These are phyloP conservation scores for Habrosyne pyritoides DNA, from an alignment of 2,888 invertebrate genomes.

Conservation along the genomic window DNA sequence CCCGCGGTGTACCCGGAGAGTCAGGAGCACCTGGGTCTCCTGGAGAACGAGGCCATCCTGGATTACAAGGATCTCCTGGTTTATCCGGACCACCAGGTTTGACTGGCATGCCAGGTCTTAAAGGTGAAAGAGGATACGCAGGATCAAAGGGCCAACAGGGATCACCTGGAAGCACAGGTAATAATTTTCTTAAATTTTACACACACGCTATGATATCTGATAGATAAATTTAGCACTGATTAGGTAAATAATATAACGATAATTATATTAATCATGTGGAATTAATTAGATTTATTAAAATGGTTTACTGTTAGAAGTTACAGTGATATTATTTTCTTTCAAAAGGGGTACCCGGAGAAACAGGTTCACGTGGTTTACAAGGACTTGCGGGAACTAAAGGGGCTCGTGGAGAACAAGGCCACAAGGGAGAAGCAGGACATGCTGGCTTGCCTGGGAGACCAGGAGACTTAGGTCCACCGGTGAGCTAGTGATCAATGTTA, in stretches of 20 bases:
- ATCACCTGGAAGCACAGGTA: slow-evolving; percentile 84
- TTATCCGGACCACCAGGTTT: slow-evolving; percentile 87
- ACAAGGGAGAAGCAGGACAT: slow-evolving; percentile 89
- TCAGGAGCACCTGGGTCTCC: slow-evolving; percentile 88
- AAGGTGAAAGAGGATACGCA: slow-evolving; percentile 88
- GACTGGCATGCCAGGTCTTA: slow-evolving; percentile 87
- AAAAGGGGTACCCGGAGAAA: slow-evolving; percentile 85
- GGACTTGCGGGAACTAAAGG: slow-evolving; percentile 89
- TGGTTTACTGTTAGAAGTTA: no score
- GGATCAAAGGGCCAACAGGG: slow-evolving; percentile 91
- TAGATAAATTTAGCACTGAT: no score
- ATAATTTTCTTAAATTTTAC: not conserved
- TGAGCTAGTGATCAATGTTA: slow-evolving; percentile 58
- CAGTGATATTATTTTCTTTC: not conserved
- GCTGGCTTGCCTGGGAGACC: slow-evolving; percentile 91
- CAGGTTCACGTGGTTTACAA: slow-evolving; percentile 84
- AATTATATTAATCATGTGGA: no score
- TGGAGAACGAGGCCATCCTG: slow-evolving; percentile 89
- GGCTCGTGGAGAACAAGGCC: slow-evolving; percentile 88
- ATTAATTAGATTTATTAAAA: no score
- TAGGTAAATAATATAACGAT: no score
- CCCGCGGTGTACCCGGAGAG: slow-evolving; percentile 88
- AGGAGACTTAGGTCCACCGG: slow-evolving; percentile 88
- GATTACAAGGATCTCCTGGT: slow-evolving; percentile 87
- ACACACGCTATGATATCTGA: no score